Evolutionary conservation across 2,888 invertebrate genomes (phyloP), one percentile per base, ranked within the genome.

Genomic region (Alloscopus bannaensis): DNA sequence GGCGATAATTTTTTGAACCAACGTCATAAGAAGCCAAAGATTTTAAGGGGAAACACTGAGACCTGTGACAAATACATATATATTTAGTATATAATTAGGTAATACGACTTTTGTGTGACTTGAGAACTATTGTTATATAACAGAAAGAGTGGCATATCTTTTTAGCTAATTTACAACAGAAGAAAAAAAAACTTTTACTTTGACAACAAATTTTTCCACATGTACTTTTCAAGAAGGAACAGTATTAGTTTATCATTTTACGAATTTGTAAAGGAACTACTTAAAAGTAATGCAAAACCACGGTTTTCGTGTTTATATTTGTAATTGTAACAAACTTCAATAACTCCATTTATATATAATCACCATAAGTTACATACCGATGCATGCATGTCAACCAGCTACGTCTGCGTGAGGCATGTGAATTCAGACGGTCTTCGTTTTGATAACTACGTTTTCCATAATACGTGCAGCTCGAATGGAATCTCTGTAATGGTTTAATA

Each of bases 41-140:
- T 76, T 76, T 76, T 68, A 62, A 62, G 68, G 76, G 68, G 52
- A 76, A 69, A 76, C 76, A 69, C 68, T 76, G 76, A 76, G 76
- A 76, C 76, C 76, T 76, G 76, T 76, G 76, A 76, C 76, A 76
- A 76, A 76, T 76, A 76, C 68, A 76, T 76, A 70, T n/a, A n/a
- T 64, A 65, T 73, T 57, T 40, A 73, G 45, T 73, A 70, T 70
- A 31, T n/a, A n/a, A n/a, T 31, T 70, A 42, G 55, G 28, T 40
- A 55, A 42, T 64, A 72, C 71, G n/a, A 72, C 8, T 68, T 60
- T 76, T 60, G 50, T 55, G 57, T 75, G 68, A 68, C 68, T 60
- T 68, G 24, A 50, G 50, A 40, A 47, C 59, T 47, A 59, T 65
- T 59, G 57, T 65, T 65, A 62, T 36, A 47, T 62, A 64, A 55